Percentiles rank a stretch among this genome's conserved stretches.
Conservation (phyloP, 2,113 vertebrate genomes). For the Mirza zaza region DNA sequence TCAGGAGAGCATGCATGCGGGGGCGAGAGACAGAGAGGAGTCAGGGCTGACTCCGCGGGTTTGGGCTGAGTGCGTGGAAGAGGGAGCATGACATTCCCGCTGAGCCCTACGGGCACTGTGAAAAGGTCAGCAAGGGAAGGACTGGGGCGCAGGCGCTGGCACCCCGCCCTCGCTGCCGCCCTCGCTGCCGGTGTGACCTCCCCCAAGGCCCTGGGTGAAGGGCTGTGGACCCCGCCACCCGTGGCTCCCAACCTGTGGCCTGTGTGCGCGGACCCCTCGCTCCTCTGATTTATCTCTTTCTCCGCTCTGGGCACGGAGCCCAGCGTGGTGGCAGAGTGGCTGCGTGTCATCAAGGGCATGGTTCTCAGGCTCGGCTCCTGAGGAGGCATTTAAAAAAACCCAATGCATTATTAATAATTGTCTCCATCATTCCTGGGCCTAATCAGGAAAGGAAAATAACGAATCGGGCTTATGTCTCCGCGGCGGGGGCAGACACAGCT, state of each 20-base stretch:
- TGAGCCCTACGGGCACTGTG: too few relatives aligned
- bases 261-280: not conserved
- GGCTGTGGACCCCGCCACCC: not conserved
- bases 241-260: not conserved
- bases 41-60: not conserved
- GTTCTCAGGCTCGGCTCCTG: conserved; percentile 23
- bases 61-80: not conserved
- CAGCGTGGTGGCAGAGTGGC: not conserved
- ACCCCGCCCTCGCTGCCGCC: not conserved
- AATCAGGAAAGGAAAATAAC: conserved; percentile 54
- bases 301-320: conserved; percentile 19
- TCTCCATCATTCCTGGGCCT: conserved; percentile 42
- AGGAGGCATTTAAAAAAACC: not conserved
- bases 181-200: not conserved
- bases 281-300: not conserved
- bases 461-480: conserved; percentile 16
- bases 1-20: fast-evolving
- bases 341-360: conserved; percentile 32
- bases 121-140: not conserved
- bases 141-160: not conserved
- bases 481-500: not conserved
- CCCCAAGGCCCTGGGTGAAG: not conserved
- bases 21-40: not conserved
- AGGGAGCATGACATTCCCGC: not conserved
- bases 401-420: conserved; percentile 57